Evolutionary conservation across 2,113 vertebrate genomes (phyloP), one percentile per base, ranked within the genome.

Genomic region (Coregonus clupeaformis): DNA sequence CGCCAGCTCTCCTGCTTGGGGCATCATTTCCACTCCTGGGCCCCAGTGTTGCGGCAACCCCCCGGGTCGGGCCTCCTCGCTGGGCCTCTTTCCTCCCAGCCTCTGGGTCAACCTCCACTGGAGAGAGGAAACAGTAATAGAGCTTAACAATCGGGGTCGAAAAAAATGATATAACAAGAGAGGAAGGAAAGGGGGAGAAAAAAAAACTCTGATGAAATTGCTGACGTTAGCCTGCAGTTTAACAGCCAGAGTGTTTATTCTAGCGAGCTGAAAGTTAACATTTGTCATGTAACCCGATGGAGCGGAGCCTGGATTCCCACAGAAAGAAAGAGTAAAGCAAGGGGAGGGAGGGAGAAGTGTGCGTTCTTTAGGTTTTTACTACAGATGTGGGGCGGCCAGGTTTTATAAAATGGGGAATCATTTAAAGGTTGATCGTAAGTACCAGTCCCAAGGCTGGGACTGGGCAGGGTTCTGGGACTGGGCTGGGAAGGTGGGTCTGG

Each of bases 1-100:
- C 76, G 81, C 80, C 90, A 85, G 87, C 87, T 75, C 66, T 84
- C 88, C 86, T 78, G 77, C 81, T 88, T 25, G 71, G 90, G 88
- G 91, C 82, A 89, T 94, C 96, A 89, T 94, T 96, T 92, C 90
- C 93, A 87, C 90, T 92, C 82, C 80, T 90, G 75, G 86, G 88
- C 87, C 87, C 80, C 69, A 94, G 78, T 6, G 74, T 71, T 60
- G 20, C 71, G 1, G 20, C 81, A 74, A 80, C 67, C 87, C 84
- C 92, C 88, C 74, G 75, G 62, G 24, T 52, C 68, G 45, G 1
- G 57, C 57, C 57, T 60, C n/a, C 57, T 60, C 6, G 49, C 57
- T 2, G 24, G 52, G 6, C 47, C 69, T n/a, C 74, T 62, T 30
- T 1, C 55, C 60, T 75, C 66, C 70, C 73, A 84, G 85, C 79